Evolutionary conservation across 2,888 invertebrate genomes (phyloP).

Genomic region (Apamea crenata): DNA sequence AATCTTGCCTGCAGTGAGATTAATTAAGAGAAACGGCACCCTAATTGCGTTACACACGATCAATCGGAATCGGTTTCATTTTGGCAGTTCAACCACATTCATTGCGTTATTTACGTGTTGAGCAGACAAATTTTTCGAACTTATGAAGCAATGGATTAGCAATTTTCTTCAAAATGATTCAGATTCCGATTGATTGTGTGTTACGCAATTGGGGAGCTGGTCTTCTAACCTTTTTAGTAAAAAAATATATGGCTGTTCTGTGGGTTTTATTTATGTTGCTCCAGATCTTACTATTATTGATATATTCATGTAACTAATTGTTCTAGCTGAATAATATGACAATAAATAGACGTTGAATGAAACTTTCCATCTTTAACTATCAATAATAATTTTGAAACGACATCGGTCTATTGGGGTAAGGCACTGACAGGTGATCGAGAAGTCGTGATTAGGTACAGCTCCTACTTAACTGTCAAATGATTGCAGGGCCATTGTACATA

Average conservation of each 20-base stretch:
- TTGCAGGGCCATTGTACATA: constrained; percentile 13
- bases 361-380: neutral
- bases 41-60: no score
- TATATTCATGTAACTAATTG: no score
- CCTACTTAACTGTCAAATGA: constrained; percentile 42
- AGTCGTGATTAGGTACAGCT: constrained; percentile 41
- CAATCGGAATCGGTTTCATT: no score
- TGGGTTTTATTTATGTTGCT: neutral
- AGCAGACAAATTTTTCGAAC: no score
- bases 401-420: constrained; percentile 6
- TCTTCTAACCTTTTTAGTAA: neutral
- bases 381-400: constrained; percentile 30
- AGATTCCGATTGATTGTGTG: no score
- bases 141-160: no score
- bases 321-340: no score
- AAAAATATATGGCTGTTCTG: neutral
- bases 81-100: no score
- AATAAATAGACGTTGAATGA: neutral
- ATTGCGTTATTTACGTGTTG: no score
- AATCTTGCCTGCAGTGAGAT: neutral
- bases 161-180: no score
- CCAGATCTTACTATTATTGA: no score
- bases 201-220: no score
- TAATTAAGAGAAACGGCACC: neutral
- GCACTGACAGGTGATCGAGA: constrained; percentile 24